Conservation (phyloP, 2,113 vertebrate species). For the Bostrychus sinensis region DNA sequence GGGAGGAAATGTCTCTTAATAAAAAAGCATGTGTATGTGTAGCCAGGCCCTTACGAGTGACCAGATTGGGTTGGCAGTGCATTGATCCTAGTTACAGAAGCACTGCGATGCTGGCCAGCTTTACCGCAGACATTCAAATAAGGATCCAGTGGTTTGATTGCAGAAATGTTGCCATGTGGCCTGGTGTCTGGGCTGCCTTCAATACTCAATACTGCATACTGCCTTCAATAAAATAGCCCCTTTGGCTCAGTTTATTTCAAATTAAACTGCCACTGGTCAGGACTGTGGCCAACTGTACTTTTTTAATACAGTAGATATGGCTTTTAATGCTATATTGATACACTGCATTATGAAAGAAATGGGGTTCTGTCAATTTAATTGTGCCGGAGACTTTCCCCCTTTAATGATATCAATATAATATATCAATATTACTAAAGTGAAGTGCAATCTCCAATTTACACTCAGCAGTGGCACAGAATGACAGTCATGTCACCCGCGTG, state of each 20-base stretch:
- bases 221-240: not conserved
- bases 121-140: not conserved
- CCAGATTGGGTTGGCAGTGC: not conserved
- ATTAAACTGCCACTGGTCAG: not conserved
- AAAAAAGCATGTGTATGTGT: not conserved
- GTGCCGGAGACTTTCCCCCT: too few species aligned
- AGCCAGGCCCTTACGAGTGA: not conserved
- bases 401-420: too few species aligned
- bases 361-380: too few species aligned
- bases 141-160: not conserved
- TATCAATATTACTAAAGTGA: too few species aligned
- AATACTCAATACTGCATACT: not conserved
- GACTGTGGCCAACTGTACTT: not conserved
- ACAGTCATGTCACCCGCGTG: too few species aligned
- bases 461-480: too few species aligned
- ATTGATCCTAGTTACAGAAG: not conserved
- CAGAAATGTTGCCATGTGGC: not conserved
- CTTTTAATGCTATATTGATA: not conserved
- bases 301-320: not conserved
- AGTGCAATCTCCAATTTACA: too few species aligned
- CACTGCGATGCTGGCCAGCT: not conserved
- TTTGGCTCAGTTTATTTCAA: not conserved
- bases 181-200: not conserved
- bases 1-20: slow-evolving; percentile 1
- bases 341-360: not conserved